These are phyloP conservation scores for Caenorhabditis briggsae DNA, from an alignment of 1,140 invertebrate genomes.

Conservation along the genomic window DNA sequence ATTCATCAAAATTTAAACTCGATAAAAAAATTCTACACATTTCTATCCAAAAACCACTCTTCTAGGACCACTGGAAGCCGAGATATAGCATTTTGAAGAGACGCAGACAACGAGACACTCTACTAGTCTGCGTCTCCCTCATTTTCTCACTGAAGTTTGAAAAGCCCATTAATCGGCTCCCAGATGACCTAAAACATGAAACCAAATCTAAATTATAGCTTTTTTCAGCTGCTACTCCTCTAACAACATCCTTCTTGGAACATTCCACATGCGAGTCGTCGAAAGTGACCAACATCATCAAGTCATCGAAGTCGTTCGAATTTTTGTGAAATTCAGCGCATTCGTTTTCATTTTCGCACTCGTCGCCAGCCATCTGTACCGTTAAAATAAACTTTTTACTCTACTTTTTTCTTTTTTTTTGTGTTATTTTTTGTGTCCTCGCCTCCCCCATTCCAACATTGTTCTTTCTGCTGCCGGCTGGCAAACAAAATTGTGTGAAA, in stretches of 20 bases:
- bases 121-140: too few species aligned
- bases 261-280: conserved; percentile 43
- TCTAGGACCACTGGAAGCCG: too few species aligned
- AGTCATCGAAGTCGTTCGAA: conserved; percentile 34
- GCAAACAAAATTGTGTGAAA: not conserved
- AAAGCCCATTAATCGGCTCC: too few species aligned
- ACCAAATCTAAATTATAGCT: not conserved
- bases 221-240: conserved; percentile 50
- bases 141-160: too few species aligned
- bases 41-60: too few species aligned
- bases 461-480: not conserved
- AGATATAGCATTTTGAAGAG: too few species aligned
- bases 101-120: too few species aligned
- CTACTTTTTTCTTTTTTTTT: too few species aligned
- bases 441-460: not conserved
- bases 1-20: too few species aligned
- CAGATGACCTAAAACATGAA: not conserved
- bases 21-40: too few species aligned
- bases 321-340: conserved; percentile 46
- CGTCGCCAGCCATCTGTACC: conserved; percentile 22
- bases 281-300: conserved; percentile 42
- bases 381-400: conserved; percentile 34
- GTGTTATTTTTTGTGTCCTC: not conserved
- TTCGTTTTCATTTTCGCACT: conserved; percentile 42
- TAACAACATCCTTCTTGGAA: conserved; percentile 39